A percentile compares a stretch with the other conserved stretches of the same genome.
Conservation (phyloP, 2,888 invertebrate species). For the Noctua comes region DNA sequence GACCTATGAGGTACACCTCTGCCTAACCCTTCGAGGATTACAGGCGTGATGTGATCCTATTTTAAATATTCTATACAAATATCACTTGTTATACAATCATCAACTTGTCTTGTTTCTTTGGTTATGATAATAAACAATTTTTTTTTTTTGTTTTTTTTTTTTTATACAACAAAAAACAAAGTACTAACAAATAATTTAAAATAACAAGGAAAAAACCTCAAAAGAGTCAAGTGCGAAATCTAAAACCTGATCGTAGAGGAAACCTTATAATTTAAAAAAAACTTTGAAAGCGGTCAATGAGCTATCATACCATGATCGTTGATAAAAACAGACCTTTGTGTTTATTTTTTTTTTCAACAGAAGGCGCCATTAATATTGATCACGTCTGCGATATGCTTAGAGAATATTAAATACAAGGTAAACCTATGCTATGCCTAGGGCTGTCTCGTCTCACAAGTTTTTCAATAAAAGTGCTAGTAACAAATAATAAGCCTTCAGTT, state of each 20-base stretch:
- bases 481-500: constrained; percentile 8
- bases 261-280: constrained; percentile 8
- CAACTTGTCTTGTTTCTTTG: too few relatives aligned
- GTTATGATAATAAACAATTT: too few relatives aligned
- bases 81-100: not conserved
- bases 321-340: constrained; percentile 46
- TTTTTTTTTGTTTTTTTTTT: too few relatives aligned
- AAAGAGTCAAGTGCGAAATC: constrained; percentile 17
- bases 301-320: constrained; percentile 32
- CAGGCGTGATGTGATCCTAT: too few relatives aligned
- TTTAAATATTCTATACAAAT: not conserved
- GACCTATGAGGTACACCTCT: too few relatives aligned
- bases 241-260: not conserved
- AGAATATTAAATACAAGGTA: constrained; percentile 58
- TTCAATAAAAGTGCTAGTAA: constrained; percentile 7
- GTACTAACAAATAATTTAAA: constrained; percentile 1
- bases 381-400: constrained; percentile 42
- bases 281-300: constrained; percentile 41
- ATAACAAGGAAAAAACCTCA: constrained; percentile 3
- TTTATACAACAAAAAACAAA: not conserved
- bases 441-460: not conserved
- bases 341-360: constrained; percentile 24
- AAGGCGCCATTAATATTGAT: constrained; percentile 33
- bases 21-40: too few relatives aligned
- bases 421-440: constrained; percentile 35